phyloP scores from a whole-genome alignment of 2,113 vertebrate species.

The Saccopteryx bilineata region DNA sequence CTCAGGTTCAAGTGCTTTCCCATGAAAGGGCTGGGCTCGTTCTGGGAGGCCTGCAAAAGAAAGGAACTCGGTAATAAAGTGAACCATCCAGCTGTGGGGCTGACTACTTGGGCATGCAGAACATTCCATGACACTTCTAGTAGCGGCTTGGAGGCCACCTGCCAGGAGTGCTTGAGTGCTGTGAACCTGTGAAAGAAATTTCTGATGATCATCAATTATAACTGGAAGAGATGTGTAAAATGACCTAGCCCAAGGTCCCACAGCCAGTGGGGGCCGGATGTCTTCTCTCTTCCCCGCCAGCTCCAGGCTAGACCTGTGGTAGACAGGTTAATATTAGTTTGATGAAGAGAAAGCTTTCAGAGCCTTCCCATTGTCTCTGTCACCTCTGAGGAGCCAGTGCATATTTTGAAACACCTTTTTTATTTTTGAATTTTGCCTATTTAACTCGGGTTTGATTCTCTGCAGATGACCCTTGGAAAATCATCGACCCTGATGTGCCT shows the following conservation, averaged over 20 bases:
- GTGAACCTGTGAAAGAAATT: background rate
- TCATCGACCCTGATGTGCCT: background rate
- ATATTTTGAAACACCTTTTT: slow-evolving; percentile 4
- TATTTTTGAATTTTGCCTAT: background rate
- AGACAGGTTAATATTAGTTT: background rate
- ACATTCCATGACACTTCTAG: background rate
- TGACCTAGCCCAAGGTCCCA: background rate
- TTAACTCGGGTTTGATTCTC: background rate
- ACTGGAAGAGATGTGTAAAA: background rate
- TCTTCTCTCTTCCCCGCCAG: background rate
- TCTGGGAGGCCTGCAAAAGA: background rate
- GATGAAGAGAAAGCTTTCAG: background rate
- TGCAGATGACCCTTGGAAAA: background rate
- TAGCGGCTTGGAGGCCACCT: background rate
- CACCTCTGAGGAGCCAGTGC: background rate
- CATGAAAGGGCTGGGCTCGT: background rate
- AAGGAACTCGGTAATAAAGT: background rate
- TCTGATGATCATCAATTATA: background rate
- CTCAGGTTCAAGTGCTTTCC: background rate
- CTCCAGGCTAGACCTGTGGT: background rate
- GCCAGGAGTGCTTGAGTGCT: background rate
- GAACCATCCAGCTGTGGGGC: background rate
- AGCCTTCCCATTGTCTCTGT: background rate
- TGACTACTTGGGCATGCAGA: rapidly evolving
- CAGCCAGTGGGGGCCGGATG: background rate